A percentile compares a stretch with the other conserved stretches of the same genome.
Evolutionary conservation across 2,888 invertebrate genomes (phyloP).

Genomic region (Blastobasis adustella): DNA sequence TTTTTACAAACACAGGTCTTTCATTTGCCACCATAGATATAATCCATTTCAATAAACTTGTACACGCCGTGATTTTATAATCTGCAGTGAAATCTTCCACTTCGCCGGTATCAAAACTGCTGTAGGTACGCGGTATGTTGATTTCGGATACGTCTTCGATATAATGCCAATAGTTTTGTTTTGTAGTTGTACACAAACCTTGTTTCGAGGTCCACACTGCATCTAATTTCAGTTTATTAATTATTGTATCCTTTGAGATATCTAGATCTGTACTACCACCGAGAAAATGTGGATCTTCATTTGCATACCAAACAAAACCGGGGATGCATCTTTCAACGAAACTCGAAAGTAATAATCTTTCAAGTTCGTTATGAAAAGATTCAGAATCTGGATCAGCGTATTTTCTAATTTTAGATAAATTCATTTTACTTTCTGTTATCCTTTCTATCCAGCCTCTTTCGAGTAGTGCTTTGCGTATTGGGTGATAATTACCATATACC

Average conservation of each 20-base stretch:
- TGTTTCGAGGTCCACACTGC: conserved; percentile 61
- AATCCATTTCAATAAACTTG: conserved; percentile 80
- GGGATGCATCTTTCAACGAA: conserved; percentile 47
- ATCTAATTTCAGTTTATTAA: conserved; percentile 53
- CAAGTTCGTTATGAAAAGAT: conserved; percentile 39
- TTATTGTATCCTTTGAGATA: conserved; percentile 34
- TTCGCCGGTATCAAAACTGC: conserved; percentile 73
- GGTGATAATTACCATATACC: conserved; percentile 65
- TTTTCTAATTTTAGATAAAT: conserved; percentile 45
- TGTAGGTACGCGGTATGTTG: conserved; percentile 83
- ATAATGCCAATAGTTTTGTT: conserved; percentile 78
- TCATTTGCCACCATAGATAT: conserved; percentile 51
- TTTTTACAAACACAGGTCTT: conserved; percentile 56
- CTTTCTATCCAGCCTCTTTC: conserved; percentile 85
- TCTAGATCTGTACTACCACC: conserved; percentile 34
- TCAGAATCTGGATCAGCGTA: conserved; percentile 33
- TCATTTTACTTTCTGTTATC: conserved; percentile 56
- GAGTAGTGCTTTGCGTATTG: conserved; percentile 74
- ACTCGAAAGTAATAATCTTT: conserved; percentile 55
- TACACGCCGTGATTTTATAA: conserved; percentile 85
- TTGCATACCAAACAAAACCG: conserved; percentile 55
- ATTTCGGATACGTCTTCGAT: conserved; percentile 77
- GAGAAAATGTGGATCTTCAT: conserved; percentile 23
- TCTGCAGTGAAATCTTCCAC: conserved; percentile 78
- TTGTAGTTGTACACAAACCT: conserved; percentile 70